These are phyloP conservation scores for Alcedo quadribrachys DNA, from an alignment of 2,797 vertebrate genomes.

Conservation along the genomic window DNA sequence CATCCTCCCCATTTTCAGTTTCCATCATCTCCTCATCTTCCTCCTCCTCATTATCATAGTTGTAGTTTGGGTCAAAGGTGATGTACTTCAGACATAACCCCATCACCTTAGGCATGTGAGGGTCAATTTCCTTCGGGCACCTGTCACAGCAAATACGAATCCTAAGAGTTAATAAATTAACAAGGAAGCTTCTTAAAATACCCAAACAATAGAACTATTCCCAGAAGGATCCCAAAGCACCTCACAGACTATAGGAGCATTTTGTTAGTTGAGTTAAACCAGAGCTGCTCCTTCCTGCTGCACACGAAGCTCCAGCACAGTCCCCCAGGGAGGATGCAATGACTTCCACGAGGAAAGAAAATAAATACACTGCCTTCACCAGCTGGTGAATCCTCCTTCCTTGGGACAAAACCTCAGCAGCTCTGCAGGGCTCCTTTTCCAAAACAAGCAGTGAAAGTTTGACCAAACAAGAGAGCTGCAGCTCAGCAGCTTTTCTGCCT, in stretches of 20 bases:
- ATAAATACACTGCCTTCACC: neutral
- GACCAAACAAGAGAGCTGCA: neutral
- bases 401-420: neutral
- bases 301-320: neutral
- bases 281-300: neutral
- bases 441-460: neutral
- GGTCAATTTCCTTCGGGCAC: slow-evolving; percentile 89
- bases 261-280: neutral
- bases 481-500: neutral
- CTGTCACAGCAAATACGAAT: slow-evolving; percentile 59
- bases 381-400: neutral
- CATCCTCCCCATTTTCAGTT: slow-evolving; percentile 84
- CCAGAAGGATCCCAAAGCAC: neutral
- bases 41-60: slow-evolving; percentile 86
- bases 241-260: neutral
- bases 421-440: neutral
- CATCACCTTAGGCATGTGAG: slow-evolving; percentile 86
- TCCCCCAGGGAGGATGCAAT: neutral
- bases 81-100: slow-evolving; percentile 90
- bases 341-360: neutral
- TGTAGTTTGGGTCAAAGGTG: slow-evolving; percentile 95
- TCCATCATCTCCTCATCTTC: slow-evolving; percentile 89
- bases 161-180: neutral
- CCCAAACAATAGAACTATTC: neutral
- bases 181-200: neutral